phyloP scores from a whole-genome alignment of 2,888 invertebrate genomes.

The Siphlonurus alternatus region DNA sequence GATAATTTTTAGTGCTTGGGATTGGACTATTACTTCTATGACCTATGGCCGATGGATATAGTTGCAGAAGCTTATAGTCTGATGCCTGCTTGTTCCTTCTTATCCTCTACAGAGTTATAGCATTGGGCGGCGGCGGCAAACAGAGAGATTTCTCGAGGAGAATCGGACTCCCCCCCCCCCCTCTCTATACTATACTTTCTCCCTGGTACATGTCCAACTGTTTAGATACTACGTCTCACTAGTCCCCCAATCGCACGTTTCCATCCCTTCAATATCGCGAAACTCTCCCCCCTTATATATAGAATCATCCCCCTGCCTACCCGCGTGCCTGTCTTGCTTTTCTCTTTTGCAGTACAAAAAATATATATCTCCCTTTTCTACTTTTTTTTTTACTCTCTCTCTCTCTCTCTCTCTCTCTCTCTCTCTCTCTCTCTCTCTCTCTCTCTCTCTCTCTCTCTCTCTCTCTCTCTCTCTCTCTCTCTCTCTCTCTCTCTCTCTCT shows the following conservation, averaged over 20 bases:
- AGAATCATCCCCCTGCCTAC: background rate
- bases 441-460: background rate
- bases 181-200: background rate
- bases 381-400: no score
- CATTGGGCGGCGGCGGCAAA: background rate
- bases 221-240: background rate
- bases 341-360: background rate
- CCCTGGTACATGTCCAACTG: background rate
- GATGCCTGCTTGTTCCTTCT: background rate
- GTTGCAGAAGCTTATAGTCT: no score
- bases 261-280: background rate
- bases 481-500: background rate
- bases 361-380: background rate
- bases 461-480: background rate
- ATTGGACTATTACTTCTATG: background rate
- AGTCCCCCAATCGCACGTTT: background rate
- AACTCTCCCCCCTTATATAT: background rate
- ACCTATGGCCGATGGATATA: background rate
- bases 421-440: background rate
- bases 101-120: background rate
- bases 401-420: background rate
- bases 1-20: background rate
- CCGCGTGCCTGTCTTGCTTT: background rate
- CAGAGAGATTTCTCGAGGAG: background rate
- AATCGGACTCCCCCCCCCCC: background rate